These are phyloP conservation scores for Acrocera orbiculus DNA, from an alignment of 2,888 invertebrate genomes.

Conservation along the genomic window DNA sequence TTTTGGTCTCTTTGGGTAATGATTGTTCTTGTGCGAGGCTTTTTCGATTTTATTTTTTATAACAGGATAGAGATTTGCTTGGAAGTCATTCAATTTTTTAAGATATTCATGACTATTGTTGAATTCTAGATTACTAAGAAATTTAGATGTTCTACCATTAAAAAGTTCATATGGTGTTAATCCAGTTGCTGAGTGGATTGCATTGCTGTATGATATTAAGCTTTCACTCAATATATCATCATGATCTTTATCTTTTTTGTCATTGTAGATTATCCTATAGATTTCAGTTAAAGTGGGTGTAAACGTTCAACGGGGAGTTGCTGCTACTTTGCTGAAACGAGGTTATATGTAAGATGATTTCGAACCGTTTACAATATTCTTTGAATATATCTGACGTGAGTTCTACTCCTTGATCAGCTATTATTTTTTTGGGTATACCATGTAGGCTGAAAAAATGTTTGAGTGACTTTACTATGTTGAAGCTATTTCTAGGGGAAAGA, in stretches of 20 bases:
- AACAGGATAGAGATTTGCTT: constrained; percentile 2
- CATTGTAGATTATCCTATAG: neutral
- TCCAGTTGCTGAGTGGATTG: neutral
- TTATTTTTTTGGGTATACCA: too few relatives aligned
- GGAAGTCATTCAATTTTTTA: constrained; percentile 4
- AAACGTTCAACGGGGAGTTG: neutral
- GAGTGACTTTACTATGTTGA: too few relatives aligned
- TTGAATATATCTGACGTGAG: too few relatives aligned
- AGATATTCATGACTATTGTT: neutral
- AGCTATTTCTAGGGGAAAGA: too few relatives aligned
- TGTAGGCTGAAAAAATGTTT: too few relatives aligned
- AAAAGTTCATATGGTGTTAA: neutral
- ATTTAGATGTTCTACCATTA: neutral
- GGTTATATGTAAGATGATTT: too few relatives aligned
- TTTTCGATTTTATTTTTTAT: constrained; percentile 3
- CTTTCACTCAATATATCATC: neutral
- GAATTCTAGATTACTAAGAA: neutral
- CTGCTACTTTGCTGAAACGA: neutral
- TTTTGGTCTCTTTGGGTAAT: constrained; percentile 1
- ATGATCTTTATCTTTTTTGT: neutral
- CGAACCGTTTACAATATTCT: too few relatives aligned
- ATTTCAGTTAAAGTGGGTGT: neutral
- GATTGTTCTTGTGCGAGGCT: neutral
- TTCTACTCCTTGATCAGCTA: too few relatives aligned
- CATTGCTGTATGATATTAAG: neutral